A percentile compares a stretch with the other conserved stretches of the same genome.
Evolutionary conservation across 2,113 vertebrate genomes (phyloP).

Genomic region (Aramus guarauna): DNA sequence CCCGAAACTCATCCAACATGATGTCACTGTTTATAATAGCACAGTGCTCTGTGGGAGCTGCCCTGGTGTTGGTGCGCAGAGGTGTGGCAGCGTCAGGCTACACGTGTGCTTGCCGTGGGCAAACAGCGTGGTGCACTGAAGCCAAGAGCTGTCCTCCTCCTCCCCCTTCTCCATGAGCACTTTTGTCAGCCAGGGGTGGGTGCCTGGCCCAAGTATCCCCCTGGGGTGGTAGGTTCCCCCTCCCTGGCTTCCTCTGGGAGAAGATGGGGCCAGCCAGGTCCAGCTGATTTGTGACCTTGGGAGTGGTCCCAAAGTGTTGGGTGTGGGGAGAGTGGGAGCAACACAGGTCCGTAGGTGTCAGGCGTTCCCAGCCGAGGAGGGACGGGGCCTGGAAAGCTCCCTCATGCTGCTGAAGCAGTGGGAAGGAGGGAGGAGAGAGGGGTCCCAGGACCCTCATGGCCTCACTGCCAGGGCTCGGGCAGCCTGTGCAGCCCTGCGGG

Average conservation of each 20-base stretch:
- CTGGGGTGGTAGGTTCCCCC: not conserved
- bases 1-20: not conserved
- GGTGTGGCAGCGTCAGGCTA: not conserved
- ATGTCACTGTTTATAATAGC: not conserved
- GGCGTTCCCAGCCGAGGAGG: not conserved
- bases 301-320: not conserved
- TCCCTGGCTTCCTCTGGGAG: not conserved
- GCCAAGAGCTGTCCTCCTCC: not conserved
- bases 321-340: not conserved
- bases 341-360: not conserved
- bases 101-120: not conserved
- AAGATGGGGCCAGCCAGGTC: not conserved
- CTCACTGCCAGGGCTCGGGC: not conserved
- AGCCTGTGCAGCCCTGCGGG: not conserved
- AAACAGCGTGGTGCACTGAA: not conserved
- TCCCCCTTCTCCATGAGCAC: not conserved
- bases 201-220: not conserved
- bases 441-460: not conserved
- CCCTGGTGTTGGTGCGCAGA: not conserved
- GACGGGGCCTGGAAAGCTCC: not conserved
- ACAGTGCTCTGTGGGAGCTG: not conserved
- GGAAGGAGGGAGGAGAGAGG: not conserved
- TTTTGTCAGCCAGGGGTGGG: not conserved
- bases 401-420: rapidly evolving
- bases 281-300: not conserved